Base-by-base conservation (phyloP, 1,140 invertebrate genomes). In the Vanessa atalanta region DNA sequence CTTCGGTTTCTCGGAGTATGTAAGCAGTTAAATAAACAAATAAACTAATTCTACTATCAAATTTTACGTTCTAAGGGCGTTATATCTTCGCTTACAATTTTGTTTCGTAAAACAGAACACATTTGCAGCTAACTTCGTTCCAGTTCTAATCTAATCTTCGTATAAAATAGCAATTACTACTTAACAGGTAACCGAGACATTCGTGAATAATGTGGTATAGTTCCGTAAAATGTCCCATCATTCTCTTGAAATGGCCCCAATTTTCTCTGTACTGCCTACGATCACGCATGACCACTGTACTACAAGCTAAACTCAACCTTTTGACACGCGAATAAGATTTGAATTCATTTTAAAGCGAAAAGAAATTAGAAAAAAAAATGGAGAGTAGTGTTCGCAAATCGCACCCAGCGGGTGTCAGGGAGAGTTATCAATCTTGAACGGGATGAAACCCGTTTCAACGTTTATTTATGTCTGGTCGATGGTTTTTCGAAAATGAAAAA, bases 391-490 rank as follows among this genome's bases (percentile, higher is more conserved):
- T 82, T 83, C 84, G 77, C 80, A 88, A 88, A 89, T 89, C 81
- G 83, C 74, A 83, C 87, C 83, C 88, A 85, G 81, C 82, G 85
- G 87, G 86, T 84, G 84, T 87, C 79, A 81, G 81, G 79, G 82
- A 79, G 69, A 81, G 88, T 84, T 81, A 91, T 91, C 89, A 91
- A 91, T 91, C 88, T 89, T 86, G 81, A 81, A 79, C 77, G 77
- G 83, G 82, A 82, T 81, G 79, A 80, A 83, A 89, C 88, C 88
- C 88, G 80, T 86, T 88, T 90, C 83, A 89, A 78, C 83, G 80
- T 86, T 83, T 90, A 90, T 90, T 90, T 90, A 90, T 89, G 84
- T 87, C 79, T 85, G 84, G 84, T 79, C 83, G 81, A 86, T 83
- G 80, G 84, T 83, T 88, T 83, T 83, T 82, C 48, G 80, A 83